Percentiles rank a stretch among this genome's conserved stretches.
Evolutionary conservation across 2,888 invertebrate genomes (phyloP).

Genomic region (Meghimatium bilineatum): DNA sequence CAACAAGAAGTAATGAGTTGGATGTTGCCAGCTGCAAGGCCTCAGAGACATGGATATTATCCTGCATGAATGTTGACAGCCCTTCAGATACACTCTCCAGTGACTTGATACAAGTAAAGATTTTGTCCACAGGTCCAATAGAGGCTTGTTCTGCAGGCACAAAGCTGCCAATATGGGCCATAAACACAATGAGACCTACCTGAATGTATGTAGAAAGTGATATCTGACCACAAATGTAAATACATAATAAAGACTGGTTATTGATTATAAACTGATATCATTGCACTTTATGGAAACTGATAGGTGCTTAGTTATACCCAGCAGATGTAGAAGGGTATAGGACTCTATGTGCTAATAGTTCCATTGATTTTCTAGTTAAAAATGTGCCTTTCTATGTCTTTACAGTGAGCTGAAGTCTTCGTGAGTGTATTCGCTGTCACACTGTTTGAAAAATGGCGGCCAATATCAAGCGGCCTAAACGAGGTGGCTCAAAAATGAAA

Average conservation of each 20-base stretch:
- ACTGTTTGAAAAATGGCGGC: too few species aligned
- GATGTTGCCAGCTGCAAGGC: conserved; percentile 83
- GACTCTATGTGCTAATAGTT: too few species aligned
- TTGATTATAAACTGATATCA: too few species aligned
- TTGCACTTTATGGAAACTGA: too few species aligned
- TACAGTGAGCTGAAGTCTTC: too few species aligned
- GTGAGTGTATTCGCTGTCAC: too few species aligned
- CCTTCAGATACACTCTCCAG: conserved; percentile 87
- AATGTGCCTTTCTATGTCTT: too few species aligned
- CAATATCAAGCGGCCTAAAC: too few species aligned
- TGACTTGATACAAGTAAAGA: conserved; percentile 86
- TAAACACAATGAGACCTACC: conserved; percentile 86
- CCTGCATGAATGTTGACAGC: conserved; percentile 90
- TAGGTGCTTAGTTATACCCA: too few species aligned
- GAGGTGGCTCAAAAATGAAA: too few species aligned
- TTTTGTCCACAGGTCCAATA: conserved; percentile 85
- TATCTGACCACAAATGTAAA: background rate
- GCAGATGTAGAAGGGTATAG: too few species aligned
- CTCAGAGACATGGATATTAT: conserved; percentile 87
- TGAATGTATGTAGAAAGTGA: conserved; percentile 55
- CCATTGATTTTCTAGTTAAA: too few species aligned
- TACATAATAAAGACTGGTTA: background rate
- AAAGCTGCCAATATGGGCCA: conserved; percentile 93
- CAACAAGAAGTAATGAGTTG: conserved; percentile 86
- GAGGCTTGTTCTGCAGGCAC: conserved; percentile 88